phyloP scores from a whole-genome alignment of 2,113 vertebrate genomes.

The Trematocara variabile region DNA sequence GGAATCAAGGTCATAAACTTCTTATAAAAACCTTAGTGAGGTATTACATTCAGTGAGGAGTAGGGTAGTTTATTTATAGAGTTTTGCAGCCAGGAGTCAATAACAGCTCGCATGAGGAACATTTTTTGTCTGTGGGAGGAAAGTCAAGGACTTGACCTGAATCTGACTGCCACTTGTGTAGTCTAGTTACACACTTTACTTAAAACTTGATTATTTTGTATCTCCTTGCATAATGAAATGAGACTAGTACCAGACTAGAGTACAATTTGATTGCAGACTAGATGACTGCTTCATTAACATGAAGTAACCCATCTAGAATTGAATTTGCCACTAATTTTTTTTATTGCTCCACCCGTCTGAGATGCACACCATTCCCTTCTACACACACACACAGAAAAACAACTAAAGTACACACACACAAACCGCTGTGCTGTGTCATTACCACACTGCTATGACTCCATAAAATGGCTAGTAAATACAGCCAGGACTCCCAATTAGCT shows the following conservation, averaged over 20 bases:
- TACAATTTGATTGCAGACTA: neutral
- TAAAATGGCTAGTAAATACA: slow-evolving; percentile 64
- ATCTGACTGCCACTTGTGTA: neutral
- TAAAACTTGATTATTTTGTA: neutral
- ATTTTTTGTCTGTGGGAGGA: neutral
- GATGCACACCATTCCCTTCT: neutral
- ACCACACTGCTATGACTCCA: slow-evolving; percentile 58
- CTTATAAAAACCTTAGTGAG: neutral
- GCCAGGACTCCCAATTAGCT: slow-evolving; percentile 55
- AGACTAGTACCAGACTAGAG: neutral
- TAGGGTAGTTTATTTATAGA: neutral
- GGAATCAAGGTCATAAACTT: neutral
- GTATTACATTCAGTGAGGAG: neutral
- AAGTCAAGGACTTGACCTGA: neutral
- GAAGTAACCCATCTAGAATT: slow-evolving; percentile 10
- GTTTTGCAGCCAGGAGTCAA: neutral
- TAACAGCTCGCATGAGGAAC: neutral
- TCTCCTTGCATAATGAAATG: neutral
- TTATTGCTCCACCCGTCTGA: slow-evolving; percentile 35
- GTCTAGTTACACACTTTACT: neutral
- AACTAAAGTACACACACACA: slow-evolving; percentile 11
- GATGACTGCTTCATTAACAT: slow-evolving; percentile 1
- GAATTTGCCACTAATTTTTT: slow-evolving; percentile 11
- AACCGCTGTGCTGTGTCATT: slow-evolving; percentile 42
- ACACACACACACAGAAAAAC: slow-evolving; percentile 1